Evolutionary conservation across 2,797 vertebrate genomes (phyloP).

Genomic region (Bryconaethiops microstoma): DNA sequence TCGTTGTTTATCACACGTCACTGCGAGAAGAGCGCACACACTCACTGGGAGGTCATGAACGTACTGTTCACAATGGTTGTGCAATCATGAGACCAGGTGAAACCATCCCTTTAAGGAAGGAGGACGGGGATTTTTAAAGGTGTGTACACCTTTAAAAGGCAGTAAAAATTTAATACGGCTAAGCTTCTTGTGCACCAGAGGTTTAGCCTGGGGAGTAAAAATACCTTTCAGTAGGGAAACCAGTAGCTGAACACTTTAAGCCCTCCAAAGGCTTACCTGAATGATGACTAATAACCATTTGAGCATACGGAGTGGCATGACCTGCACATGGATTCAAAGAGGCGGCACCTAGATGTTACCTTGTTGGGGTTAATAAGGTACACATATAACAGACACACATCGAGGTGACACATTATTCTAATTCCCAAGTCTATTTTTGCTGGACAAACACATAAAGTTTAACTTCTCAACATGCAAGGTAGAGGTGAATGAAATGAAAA

Average conservation of each 20-base stretch:
- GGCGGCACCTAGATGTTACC: constrained; percentile 13
- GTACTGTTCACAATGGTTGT: constrained; percentile 47
- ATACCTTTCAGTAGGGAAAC: constrained; percentile 27
- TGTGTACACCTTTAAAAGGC: constrained; percentile 62
- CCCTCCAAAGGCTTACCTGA: constrained; percentile 25
- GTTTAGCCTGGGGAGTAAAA: constrained; percentile 45
- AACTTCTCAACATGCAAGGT: too few relatives aligned
- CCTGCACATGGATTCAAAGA: constrained; percentile 29
- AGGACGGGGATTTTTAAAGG: constrained; percentile 26
- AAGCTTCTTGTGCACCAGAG: constrained; percentile 12
- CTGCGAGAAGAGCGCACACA: constrained; percentile 46
- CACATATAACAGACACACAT: not conserved
- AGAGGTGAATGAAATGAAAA: too few relatives aligned
- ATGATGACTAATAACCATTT: constrained; percentile 43
- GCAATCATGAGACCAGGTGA: constrained; percentile 42
- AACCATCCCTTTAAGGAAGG: constrained; percentile 49
- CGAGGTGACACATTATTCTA: not conserved
- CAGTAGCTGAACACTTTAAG: constrained; percentile 26
- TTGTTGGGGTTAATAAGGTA: too few relatives aligned
- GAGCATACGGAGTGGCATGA: constrained; percentile 54
- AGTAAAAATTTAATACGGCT: constrained; percentile 60
- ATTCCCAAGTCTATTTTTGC: too few relatives aligned
- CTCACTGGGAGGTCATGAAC: constrained; percentile 48
- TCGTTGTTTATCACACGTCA: constrained; percentile 37
- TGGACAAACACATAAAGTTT: too few relatives aligned